Evolutionary conservation across 2,797 vertebrate species (phyloP).

Genomic region (Liasis olivaceus): DNA sequence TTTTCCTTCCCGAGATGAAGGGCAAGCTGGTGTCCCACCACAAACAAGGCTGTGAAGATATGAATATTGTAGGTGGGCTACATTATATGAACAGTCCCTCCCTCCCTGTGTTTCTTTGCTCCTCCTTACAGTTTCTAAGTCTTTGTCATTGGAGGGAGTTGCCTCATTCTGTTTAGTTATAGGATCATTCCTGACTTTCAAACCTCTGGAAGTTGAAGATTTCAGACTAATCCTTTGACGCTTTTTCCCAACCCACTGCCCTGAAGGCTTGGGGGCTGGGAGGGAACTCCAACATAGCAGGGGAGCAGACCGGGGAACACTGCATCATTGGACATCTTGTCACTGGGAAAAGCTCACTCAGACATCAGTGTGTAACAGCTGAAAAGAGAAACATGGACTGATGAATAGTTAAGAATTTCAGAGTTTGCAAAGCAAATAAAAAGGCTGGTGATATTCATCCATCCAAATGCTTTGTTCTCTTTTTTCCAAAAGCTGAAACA

Average conservation of each 20-base stretch:
- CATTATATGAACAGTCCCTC: background rate
- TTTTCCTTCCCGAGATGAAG: background rate
- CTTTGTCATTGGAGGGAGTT: background rate
- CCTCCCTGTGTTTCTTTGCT: background rate
- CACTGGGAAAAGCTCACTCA: constrained; percentile 46
- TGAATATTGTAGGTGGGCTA: background rate
- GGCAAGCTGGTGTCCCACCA: background rate
- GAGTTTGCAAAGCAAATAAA: constrained; percentile 45
- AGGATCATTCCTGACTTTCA: background rate
- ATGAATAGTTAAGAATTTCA: constrained; percentile 32
- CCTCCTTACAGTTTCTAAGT: background rate
- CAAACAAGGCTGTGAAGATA: background rate
- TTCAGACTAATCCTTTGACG: background rate
- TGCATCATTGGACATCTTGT: background rate
- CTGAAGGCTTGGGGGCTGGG: background rate
- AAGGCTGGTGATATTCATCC: constrained; percentile 8
- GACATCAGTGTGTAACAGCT: constrained; percentile 43
- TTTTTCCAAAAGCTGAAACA: constrained; percentile 59
- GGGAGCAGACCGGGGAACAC: background rate
- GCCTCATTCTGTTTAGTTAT: background rate
- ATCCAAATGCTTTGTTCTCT: constrained; percentile 44
- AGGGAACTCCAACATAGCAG: background rate
- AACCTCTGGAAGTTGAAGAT: background rate
- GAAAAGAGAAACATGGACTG: constrained; percentile 43
- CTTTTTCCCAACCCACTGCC: background rate